These are phyloP conservation scores for Scotopteryx bipunctaria DNA, from an alignment of 2,888 invertebrate genomes.

Conservation along the genomic window DNA sequence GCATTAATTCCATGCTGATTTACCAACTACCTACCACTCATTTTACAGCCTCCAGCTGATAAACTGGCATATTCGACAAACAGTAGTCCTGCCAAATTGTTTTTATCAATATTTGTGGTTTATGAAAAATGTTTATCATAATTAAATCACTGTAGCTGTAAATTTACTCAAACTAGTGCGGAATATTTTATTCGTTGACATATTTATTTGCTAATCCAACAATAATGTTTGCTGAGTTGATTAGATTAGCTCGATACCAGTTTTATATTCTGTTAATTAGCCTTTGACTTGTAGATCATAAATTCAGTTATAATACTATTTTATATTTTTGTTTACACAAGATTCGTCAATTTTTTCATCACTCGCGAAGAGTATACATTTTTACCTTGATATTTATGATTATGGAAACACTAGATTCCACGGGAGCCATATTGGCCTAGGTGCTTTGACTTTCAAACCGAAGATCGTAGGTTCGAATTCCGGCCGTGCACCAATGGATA, in stretches of 20 bases:
- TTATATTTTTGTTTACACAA: conserved; percentile 15
- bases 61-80: too few relatives aligned
- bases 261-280: conserved; percentile 21
- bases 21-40: conserved; percentile 41
- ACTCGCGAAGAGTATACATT: too few relatives aligned
- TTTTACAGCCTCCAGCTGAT: conserved; percentile 6
- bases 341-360: neutral
- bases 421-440: too few relatives aligned
- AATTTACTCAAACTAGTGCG: conserved; percentile 3
- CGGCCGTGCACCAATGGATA: too few relatives aligned
- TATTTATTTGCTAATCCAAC: conserved; percentile 22
- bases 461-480: too few relatives aligned
- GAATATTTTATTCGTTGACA: conserved; percentile 18
- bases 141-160: neutral
- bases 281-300: conserved; percentile 13
- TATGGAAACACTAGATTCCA: too few relatives aligned
- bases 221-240: conserved; percentile 8
- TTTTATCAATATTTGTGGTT: neutral
- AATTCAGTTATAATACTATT: conserved; percentile 11
- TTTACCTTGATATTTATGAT: too few relatives aligned
- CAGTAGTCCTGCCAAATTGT: too few relatives aligned
- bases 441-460: too few relatives aligned
- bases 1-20: conserved; percentile 54
- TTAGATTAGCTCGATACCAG: conserved; percentile 18
- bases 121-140: too few relatives aligned